A percentile compares a stretch with the other conserved stretches of the same genome.
phyloP scores from a whole-genome alignment of 2,888 invertebrate species.

The Cerastis rubricosa region DNA sequence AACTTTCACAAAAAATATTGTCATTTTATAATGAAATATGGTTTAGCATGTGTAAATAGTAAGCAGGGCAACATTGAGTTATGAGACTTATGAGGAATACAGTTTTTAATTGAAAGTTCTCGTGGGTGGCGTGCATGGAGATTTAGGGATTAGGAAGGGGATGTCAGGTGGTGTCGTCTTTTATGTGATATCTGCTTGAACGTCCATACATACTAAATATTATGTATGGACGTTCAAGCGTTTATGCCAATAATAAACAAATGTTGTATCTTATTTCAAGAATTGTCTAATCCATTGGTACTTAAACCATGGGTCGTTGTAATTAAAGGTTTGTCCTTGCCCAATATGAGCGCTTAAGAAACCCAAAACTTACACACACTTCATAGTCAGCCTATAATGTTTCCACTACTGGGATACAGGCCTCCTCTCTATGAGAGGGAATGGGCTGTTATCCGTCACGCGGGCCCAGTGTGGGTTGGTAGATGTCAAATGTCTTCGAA shows the following conservation, averaged over 20 bases:
- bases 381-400: no score
- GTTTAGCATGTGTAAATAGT: slow-evolving; percentile 48
- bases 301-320: not conserved
- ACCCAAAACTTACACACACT: not conserved
- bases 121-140: not conserved
- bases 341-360: not conserved
- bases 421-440: no score
- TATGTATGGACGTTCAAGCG: no score
- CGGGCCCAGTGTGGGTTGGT: no score
- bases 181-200: no score
- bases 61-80: slow-evolving; percentile 24
- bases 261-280: not conserved
- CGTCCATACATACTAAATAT: no score
- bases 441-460: no score
- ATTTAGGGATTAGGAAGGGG: not conserved
- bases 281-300: not conserved
- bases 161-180: no score
- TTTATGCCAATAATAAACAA: not conserved
- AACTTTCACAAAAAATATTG: slow-evolving; percentile 65
- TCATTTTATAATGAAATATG: slow-evolving; percentile 56
- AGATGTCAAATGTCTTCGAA: no score
- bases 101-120: slow-evolving; percentile 12
- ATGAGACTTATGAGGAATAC: slow-evolving; percentile 37
- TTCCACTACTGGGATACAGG: no score
- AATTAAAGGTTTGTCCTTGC: not conserved